A percentile compares a stretch with the other conserved stretches of the same genome.
Conservation (phyloP, 2,888 invertebrate genomes). For the Amiota communis region DNA sequence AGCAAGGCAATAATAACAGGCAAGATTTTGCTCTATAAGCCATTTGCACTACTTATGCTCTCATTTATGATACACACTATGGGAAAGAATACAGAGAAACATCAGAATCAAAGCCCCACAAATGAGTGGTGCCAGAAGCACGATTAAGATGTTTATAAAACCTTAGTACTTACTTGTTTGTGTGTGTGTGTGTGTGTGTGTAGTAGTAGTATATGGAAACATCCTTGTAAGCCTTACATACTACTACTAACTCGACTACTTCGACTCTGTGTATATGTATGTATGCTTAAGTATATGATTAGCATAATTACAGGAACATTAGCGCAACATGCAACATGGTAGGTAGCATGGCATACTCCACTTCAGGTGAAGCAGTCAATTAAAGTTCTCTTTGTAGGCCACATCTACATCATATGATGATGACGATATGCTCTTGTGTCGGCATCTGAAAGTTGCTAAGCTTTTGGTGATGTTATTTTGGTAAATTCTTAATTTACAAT, state of each 20-base stretch:
- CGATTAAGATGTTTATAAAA: no score
- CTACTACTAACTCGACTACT: no score
- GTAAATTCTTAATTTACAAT: conserved; percentile 19
- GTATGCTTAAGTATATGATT: conserved; percentile 55
- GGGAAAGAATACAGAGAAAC: no score
- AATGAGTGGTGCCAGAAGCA: no score
- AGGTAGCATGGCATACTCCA: background rate
- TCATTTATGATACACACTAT: no score
- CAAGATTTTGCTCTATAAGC: background rate
- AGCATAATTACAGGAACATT: conserved; percentile 66
- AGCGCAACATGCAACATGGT: conserved; percentile 45
- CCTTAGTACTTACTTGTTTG: background rate
- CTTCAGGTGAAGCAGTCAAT: conserved; percentile 27
- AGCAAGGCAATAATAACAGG: no score
- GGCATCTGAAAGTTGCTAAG: background rate
- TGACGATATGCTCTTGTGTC: background rate
- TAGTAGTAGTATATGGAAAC: no score
- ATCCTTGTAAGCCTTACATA: no score
- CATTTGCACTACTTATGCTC: no score
- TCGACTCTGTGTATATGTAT: background rate
- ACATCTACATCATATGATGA: background rate
- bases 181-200: conserved; percentile 10
- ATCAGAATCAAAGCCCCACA: no score
- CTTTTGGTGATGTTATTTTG: conserved; percentile 17
- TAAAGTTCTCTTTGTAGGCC: conserved; percentile 20